phyloP scores from a whole-genome alignment of 2,113 vertebrate genomes.

The Ciconia maguari region DNA sequence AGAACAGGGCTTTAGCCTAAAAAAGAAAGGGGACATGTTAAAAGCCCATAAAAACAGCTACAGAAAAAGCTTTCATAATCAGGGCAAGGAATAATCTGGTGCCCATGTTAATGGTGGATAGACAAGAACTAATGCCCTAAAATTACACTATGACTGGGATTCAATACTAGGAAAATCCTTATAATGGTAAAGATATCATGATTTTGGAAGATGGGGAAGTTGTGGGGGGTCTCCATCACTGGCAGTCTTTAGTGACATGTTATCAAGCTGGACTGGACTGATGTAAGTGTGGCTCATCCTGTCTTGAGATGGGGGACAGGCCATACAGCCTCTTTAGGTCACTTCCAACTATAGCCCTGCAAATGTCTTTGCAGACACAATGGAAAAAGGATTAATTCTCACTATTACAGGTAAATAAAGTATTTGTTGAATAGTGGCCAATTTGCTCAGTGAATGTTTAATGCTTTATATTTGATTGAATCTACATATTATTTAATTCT shows the following conservation, averaged over 20 bases:
- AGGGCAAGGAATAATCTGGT: not conserved
- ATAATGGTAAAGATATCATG: not conserved
- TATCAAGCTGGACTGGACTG: not conserved
- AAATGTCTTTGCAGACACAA: not conserved
- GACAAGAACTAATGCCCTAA: not conserved
- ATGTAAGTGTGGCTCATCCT: not conserved
- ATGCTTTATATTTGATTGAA: constrained; percentile 4
- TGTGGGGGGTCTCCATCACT: not conserved
- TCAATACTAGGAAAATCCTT: not conserved
- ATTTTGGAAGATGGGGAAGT: not conserved
- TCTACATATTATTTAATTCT: not conserved
- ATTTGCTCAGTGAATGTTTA: not conserved
- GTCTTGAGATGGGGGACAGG: not conserved
- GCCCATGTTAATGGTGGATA: not conserved
- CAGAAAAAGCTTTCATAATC: not conserved
- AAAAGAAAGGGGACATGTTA: not conserved
- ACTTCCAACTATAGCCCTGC: not conserved
- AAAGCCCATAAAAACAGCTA: not conserved
- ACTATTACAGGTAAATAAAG: not conserved
- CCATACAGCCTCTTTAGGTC: not conserved
- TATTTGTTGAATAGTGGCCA: not conserved
- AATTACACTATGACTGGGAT: not conserved
- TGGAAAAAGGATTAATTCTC: not conserved
- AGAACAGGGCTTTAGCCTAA: not conserved
- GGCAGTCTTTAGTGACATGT: not conserved